Conservation (phyloP, 2,797 vertebrate genomes). For the Sebastes flavidus region DNA sequence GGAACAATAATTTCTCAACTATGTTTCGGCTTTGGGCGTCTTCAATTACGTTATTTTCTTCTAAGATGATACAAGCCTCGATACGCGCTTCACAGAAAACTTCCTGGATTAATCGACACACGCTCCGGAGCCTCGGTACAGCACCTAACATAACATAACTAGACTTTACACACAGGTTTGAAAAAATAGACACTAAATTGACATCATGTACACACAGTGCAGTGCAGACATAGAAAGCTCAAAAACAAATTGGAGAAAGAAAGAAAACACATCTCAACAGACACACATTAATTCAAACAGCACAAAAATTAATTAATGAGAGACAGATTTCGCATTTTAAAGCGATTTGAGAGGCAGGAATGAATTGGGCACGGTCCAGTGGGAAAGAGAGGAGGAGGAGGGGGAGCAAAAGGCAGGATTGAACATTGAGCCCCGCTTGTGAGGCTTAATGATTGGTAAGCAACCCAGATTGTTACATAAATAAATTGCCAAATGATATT, state of each 20-base stretch:
- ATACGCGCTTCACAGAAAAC: too few species aligned
- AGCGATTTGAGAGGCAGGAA: not conserved
- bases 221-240: not conserved
- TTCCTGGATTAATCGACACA: too few species aligned
- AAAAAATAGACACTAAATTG: not conserved
- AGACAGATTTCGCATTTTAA: conserved; percentile 5
- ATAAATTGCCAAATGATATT: conserved; percentile 11
- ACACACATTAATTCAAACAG: not conserved
- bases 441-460: conserved; percentile 40
- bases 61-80: too few species aligned
- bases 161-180: not conserved
- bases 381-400: not conserved
- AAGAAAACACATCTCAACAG: not conserved
- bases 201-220: not conserved
- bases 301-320: not conserved
- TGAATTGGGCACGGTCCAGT: conserved; percentile 25
- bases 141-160: too few species aligned
- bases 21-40: too few species aligned
- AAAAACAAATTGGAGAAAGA: not conserved
- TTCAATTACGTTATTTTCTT: too few species aligned
- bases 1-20: too few species aligned
- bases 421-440: conserved; percentile 12
- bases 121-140: too few species aligned
- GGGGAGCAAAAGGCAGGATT: not conserved
- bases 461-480: conserved; percentile 4